phyloP scores from a whole-genome alignment of 1,140 invertebrate genomes.

The Eufriesea mexicana region DNA sequence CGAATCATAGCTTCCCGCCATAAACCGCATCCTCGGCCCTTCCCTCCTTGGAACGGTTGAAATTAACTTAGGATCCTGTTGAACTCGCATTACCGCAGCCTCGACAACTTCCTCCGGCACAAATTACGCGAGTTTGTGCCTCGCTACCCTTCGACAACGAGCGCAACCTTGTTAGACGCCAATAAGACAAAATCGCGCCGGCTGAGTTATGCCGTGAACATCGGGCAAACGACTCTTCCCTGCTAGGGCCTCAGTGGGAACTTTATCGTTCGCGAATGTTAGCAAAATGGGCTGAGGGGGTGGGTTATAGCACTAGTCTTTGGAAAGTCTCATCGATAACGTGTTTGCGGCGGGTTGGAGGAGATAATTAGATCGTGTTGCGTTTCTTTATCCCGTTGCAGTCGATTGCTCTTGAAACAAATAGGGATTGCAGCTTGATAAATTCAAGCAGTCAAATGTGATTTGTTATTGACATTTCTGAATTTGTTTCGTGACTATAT shows the following conservation, averaged over 20 bases:
- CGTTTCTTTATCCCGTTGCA: too few relatives aligned
- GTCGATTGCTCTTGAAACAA: too few relatives aligned
- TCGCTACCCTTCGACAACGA: background rate
- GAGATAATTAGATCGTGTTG: too few relatives aligned
- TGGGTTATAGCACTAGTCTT: too few relatives aligned
- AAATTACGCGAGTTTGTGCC: background rate
- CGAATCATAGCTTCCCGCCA: background rate
- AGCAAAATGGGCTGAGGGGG: too few relatives aligned
- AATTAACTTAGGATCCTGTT: slow-evolving; percentile 19
- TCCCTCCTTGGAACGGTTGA: background rate
- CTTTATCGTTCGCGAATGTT: background rate
- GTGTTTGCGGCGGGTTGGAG: too few relatives aligned
- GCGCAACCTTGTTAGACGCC: slow-evolving; percentile 8
- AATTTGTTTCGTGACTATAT: too few relatives aligned
- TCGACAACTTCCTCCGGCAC: background rate
- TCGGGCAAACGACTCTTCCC: background rate
- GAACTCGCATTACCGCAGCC: background rate
- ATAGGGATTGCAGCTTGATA: too few relatives aligned
- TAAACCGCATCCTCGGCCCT: background rate
- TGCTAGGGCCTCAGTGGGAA: too few relatives aligned
- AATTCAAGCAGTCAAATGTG: too few relatives aligned
- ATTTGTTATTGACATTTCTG: too few relatives aligned
- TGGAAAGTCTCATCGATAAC: too few relatives aligned
- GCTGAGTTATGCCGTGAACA: background rate
- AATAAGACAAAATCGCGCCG: background rate